Evolutionary conservation across 2,113 vertebrate genomes (phyloP), one percentile per base, ranked within the genome.

Genomic region (Engraulis encrasicolus): DNA sequence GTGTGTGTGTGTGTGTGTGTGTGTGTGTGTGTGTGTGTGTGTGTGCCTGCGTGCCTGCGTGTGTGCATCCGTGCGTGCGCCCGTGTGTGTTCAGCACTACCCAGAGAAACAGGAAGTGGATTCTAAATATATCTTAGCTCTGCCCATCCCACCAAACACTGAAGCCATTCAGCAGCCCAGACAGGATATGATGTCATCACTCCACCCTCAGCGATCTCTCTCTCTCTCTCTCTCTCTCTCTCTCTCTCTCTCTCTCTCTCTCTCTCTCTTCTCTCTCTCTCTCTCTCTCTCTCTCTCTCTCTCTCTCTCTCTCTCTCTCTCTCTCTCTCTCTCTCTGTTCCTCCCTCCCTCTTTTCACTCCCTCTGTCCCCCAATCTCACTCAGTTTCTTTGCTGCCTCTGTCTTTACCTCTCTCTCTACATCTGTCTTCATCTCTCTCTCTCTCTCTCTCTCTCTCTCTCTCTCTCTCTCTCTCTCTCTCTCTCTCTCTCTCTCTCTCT

Each of bases 101-200:
- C 83, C 79, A 58, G 1, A 66, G 82, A 82, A 87, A 80, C 36
- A 77, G 49, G 78, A 82, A 85, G 50, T 52, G 78, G 36, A 83
- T 31, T 61, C 83, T 90, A 89, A 88, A 89, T 89, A 91, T 89
- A 91, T 82, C 23, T 17, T 80, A 48, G 78, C 23, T 54, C 54
- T 82, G 52, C 81, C 82, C 79, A 84, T 23, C 54, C 20, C 87
- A 78, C 84, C 82, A 81, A 91, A 88, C 86, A 90, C 79, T 85
- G 84, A 48, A 85, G 83, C 52, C 37, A 87, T 87, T 88, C 81
- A 87, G 38, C 77, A 18, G 79, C 58, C 31, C 37, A 86, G 82
- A 88, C 61, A 88, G 86, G 87, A 89, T 81, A 78, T 89, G 85
- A 83, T 31, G 78, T 90, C 18, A 91, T 87, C 3, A 3, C 40